Percentiles rank a stretch among this genome's conserved stretches.
Evolutionary conservation across 2,113 vertebrate species (phyloP).

Genomic region (Halcyon senegalensis): DNA sequence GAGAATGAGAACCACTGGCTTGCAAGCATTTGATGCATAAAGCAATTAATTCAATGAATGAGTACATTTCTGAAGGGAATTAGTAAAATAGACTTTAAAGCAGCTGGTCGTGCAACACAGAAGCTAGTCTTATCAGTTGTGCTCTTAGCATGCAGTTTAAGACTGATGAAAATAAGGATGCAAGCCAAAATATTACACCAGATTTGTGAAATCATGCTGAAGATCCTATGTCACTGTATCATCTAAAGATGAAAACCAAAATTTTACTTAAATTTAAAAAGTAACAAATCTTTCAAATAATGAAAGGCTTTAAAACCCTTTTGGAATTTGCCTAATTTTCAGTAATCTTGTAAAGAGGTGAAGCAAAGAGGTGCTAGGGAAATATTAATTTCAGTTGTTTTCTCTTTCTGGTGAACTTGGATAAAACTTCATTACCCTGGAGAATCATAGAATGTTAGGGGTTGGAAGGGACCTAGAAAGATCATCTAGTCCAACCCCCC

Average conservation of each 20-base stretch:
- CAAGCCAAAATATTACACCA: not conserved
- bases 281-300: not conserved
- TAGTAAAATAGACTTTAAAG: not conserved
- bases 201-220: not conserved
- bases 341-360: not conserved
- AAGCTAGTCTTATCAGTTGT: not conserved
- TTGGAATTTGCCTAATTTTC: not conserved
- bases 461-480: no score
- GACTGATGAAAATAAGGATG: not conserved
- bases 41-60: not conserved
- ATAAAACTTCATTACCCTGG: not conserved
- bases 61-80: not conserved
- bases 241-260: not conserved
- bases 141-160: not conserved
- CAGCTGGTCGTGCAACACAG: not conserved
- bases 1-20: not conserved
- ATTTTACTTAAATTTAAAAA: not conserved
- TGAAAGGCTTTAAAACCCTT: not conserved
- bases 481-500: no score
- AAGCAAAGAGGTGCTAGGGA: not conserved
- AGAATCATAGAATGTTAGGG: not conserved
- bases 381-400: not conserved
- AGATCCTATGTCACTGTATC: not conserved
- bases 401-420: not conserved
- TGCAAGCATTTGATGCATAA: not conserved